Base-by-base conservation (phyloP, 1,140 invertebrate genomes). In the Neotoxoptera formosana region DNA sequence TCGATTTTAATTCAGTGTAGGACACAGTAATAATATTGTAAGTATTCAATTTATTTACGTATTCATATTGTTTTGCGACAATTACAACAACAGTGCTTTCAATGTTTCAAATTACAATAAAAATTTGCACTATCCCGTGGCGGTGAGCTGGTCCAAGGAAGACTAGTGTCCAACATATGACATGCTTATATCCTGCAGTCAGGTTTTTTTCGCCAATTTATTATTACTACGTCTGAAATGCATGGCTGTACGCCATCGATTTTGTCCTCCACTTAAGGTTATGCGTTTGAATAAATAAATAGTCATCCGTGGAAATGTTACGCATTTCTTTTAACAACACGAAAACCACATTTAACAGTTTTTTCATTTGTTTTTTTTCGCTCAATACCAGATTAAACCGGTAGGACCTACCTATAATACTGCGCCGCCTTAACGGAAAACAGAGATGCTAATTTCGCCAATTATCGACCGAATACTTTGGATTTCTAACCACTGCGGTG, bases 401-500 rank as follows among this genome's bases (percentile, higher is more conserved):
- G 51, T 21, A 53, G 51, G 20, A 53, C 20, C 41, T 21, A 23
- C 30, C n/a, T 67, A 76, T 76, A n/a, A n/a, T 76, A 76, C n/a
- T 76, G 30, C 4, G n/a, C 30, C 30, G 60, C n/a, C 30, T 76
- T n/a, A 17, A 34, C 60, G 30, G 30, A n/a, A 76, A 76, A 76
- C 17, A 17, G 60, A n/a, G 30, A 76, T 76, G 60, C 60, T n/a
- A 76, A 76, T 76, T 76, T 76, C n/a, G 60, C 60, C 60, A n/a
- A 76, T 76, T n/a, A 86, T 45, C 6, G 14, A 11, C 36, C 41
- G 23, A 86, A 86, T 45, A 45, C 7, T 86, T 41, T 45, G 21
- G 36, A 86, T 86, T 86, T 86, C 83, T 86, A 86, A 86, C 83
- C 41, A 86, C 36, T 86, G 83, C 23, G 83, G 36, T 86, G 83